Conservation (phyloP, 2,888 invertebrate genomes). For the Yponomeuta malinellus region DNA sequence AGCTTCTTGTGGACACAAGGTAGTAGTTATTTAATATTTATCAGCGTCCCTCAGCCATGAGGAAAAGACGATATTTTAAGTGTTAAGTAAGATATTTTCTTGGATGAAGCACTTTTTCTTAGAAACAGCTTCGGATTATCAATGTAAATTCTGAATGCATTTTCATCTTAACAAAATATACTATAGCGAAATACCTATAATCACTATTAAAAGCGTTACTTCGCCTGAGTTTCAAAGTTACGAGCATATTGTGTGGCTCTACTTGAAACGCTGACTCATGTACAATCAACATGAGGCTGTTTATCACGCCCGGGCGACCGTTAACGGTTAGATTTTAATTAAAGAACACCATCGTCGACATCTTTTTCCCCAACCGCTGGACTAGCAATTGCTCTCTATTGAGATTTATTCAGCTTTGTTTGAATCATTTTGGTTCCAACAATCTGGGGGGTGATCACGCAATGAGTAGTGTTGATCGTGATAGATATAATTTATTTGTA, state of each 20-base stretch:
- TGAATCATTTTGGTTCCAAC: slow-evolving; percentile 3
- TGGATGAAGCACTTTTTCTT: too few species aligned
- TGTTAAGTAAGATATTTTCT: too few species aligned
- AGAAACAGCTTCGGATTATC: too few species aligned
- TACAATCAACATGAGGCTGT: background rate
- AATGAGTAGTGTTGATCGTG: background rate
- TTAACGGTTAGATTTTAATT: slow-evolving; percentile 37
- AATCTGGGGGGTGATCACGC: background rate
- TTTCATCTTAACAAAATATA: too few species aligned
- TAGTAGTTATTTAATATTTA: too few species aligned
- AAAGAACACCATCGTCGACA: slow-evolving; percentile 22
- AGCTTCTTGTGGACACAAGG: too few species aligned
- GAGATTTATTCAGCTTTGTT: slow-evolving; percentile 11
- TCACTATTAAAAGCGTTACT: background rate
- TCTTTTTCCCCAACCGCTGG: slow-evolving; percentile 4
- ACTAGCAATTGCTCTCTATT: slow-evolving; percentile 10
- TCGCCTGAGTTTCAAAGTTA: background rate
- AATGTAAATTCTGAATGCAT: too few species aligned
- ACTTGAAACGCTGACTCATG: slow-evolving; percentile 4
- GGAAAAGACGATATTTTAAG: too few species aligned
- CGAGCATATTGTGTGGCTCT: background rate
- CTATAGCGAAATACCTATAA: too few species aligned
- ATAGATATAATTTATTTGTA: background rate
- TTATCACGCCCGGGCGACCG: slow-evolving; percentile 25
- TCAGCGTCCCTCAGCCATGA: too few species aligned